Conservation (phyloP, 2,113 vertebrate species). For the Helogale parvula region DNA sequence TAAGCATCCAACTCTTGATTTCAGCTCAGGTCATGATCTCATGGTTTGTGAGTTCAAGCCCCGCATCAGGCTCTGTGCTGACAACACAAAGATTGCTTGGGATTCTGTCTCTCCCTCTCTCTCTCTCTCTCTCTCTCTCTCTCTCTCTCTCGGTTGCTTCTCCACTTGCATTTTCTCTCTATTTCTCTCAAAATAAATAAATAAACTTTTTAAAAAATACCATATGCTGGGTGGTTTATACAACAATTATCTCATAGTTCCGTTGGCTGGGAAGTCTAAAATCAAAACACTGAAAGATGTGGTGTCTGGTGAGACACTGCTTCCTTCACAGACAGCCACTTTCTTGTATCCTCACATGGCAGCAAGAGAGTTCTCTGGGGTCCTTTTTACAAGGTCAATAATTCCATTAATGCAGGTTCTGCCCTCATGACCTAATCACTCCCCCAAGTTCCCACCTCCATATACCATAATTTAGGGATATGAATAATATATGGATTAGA, state of each 20-base stretch:
- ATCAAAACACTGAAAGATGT: background rate
- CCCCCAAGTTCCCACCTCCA: background rate
- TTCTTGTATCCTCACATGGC: background rate
- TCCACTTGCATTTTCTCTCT: too few relatives aligned
- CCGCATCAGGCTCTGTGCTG: too few relatives aligned
- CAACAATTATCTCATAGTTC: background rate
- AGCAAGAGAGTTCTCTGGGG: background rate
- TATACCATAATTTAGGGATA: background rate
- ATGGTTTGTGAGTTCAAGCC: too few relatives aligned
- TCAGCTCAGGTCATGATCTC: too few relatives aligned
- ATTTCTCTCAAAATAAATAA: too few relatives aligned
- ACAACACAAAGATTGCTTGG: too few relatives aligned
- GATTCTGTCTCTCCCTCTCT: too few relatives aligned
- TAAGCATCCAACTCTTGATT: too few relatives aligned
- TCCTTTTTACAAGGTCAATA: background rate
- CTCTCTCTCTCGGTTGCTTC: too few relatives aligned
- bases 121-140: too few relatives aligned
- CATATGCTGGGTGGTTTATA: background rate
- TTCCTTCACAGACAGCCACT: background rate
- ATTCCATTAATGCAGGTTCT: background rate
- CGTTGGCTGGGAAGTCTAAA: background rate
- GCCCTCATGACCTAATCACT: background rate
- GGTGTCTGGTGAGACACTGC: background rate
- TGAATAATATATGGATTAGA: background rate
- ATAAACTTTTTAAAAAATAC: background rate